Evolutionary conservation across 2,888 invertebrate genomes (phyloP).

Genomic region (Calameuta filiformis): DNA sequence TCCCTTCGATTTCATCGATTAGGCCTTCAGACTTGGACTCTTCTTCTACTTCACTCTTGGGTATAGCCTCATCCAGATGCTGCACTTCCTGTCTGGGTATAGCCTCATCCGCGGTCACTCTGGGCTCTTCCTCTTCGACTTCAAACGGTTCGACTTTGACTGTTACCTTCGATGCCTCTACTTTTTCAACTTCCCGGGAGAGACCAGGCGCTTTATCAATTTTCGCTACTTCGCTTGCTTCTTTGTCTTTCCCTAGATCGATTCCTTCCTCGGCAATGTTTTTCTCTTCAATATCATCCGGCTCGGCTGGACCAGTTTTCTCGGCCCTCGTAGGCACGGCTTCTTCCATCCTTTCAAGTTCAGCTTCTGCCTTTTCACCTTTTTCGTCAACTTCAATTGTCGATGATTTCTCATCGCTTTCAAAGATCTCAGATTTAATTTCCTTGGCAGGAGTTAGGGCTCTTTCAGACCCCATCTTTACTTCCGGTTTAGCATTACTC

Average conservation of each 20-base stretch:
- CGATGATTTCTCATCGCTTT: neutral
- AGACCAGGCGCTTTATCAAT: neutral
- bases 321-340: neutral
- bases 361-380: neutral
- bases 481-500: neutral
- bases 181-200: neutral
- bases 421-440: neutral
- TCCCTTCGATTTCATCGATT: slow-evolving; percentile 6
- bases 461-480: neutral
- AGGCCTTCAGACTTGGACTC: neutral
- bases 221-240: slow-evolving; percentile 6
- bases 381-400: neutral
- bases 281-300: neutral
- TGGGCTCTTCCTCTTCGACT: neutral
- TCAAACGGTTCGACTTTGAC: neutral
- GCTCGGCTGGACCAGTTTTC: neutral
- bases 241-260: neutral
- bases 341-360: neutral
- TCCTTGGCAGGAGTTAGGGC: neutral
- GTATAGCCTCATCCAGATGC: neutral
- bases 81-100: neutral
- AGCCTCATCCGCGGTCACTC: no score
- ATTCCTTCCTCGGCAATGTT: neutral
- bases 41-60: neutral
- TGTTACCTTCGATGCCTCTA: neutral